Evolutionary conservation across 2,888 invertebrate species (phyloP).

Genomic region (Drymonia ruficornis): DNA sequence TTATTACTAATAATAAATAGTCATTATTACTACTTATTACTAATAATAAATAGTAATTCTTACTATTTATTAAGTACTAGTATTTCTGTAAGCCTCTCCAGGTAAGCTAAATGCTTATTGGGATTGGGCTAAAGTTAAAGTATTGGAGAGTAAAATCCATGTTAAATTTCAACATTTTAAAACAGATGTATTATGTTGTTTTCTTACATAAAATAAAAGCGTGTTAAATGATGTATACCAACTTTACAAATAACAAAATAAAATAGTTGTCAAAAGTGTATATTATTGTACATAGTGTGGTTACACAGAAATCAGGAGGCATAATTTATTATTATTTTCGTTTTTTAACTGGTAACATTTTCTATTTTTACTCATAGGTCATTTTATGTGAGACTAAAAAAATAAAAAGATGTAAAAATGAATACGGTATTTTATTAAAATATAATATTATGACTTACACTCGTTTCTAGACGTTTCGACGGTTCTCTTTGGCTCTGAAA

Average conservation of each 20-base stretch:
- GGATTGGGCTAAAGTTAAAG: too few species aligned
- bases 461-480: slow-evolving; percentile 29
- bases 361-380: slow-evolving; percentile 65
- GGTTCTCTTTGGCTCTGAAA: slow-evolving; percentile 59
- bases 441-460: slow-evolving; percentile 15
- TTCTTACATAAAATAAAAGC: slow-evolving; percentile 2
- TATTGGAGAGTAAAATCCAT: too few species aligned
- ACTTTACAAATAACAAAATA: slow-evolving; percentile 12
- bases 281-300: slow-evolving; percentile 73
- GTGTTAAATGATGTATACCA: slow-evolving; percentile 1
- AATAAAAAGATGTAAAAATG: slow-evolving; percentile 53
- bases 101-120: too few species aligned
- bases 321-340: slow-evolving; percentile 64
- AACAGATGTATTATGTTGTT: too few species aligned
- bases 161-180: too few species aligned
- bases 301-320: slow-evolving; percentile 70
- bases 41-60: too few species aligned
- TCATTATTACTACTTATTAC: too few species aligned
- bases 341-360: slow-evolving; percentile 55
- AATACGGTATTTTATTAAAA: slow-evolving; percentile 13
- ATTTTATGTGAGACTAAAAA: slow-evolving; percentile 62
- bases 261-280: slow-evolving; percentile 59
- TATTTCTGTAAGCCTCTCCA: too few species aligned
- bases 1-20: too few species aligned
- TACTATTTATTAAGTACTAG: too few species aligned